Percentiles rank a stretch among this genome's conserved stretches.
These are phyloP conservation scores for Sphenodon punctatus DNA, from an alignment of 2,797 vertebrate genomes.

Conservation along the genomic window DNA sequence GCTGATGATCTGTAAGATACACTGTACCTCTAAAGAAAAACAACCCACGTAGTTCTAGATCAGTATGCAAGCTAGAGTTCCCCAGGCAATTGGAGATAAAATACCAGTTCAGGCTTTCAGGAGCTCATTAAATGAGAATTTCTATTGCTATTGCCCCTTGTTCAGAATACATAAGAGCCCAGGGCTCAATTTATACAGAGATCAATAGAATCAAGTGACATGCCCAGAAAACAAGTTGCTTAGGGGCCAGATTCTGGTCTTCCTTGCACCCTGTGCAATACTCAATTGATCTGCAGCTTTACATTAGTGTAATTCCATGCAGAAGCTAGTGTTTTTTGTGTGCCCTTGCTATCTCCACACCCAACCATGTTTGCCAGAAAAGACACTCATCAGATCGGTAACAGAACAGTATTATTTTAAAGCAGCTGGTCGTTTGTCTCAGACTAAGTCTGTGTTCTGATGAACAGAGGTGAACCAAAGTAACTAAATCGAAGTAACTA, in stretches of 20 bases:
- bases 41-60: background rate
- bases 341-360: rapidly evolving
- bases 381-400: background rate
- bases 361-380: background rate
- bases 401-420: background rate
- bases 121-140: background rate
- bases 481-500: too few relatives aligned
- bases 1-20: background rate
- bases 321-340: background rate
- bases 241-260: background rate
- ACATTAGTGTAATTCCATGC: background rate
- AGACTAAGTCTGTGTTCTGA: too few relatives aligned
- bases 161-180: background rate
- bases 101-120: background rate
- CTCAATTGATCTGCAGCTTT: background rate
- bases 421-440: background rate
- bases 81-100: background rate
- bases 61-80: background rate
- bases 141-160: background rate
- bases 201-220: background rate
- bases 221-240: background rate
- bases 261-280: background rate
- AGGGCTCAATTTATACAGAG: background rate
- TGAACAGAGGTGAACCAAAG: too few relatives aligned
- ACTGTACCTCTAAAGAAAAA: background rate